Evolutionary conservation across 2,888 invertebrate species (phyloP).

Genomic region (Meloe dianella): DNA sequence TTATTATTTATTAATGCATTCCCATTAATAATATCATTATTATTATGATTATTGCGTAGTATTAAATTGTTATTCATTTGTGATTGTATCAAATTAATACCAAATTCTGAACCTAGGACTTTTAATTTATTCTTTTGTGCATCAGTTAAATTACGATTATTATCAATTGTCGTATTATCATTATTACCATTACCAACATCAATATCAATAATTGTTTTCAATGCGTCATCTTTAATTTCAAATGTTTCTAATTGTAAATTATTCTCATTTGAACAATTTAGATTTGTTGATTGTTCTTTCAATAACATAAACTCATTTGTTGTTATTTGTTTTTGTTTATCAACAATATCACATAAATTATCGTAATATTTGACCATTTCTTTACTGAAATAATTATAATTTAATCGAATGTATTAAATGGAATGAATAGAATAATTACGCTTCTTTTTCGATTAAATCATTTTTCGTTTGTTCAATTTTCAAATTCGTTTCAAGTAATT

Average conservation of each 20-base stretch:
- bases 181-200: conserved; percentile 42
- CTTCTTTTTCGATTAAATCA: conserved; percentile 53
- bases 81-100: conserved; percentile 44
- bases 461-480: conserved; percentile 49
- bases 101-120: conserved; percentile 68
- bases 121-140: conserved; percentile 68
- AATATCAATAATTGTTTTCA: conserved; percentile 56
- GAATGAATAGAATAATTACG: conserved; percentile 47
- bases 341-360: conserved; percentile 67
- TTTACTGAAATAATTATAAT: conserved; percentile 58
- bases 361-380: conserved; percentile 70
- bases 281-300: conserved; percentile 56
- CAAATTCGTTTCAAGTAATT: conserved; percentile 45
- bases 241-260: conserved; percentile 51
- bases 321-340: conserved; percentile 59
- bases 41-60: background rate
- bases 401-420: background rate
- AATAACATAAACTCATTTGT: conserved; percentile 52
- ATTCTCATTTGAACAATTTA: conserved; percentile 32
- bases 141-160: conserved; percentile 63
- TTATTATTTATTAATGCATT: background rate
- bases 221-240: conserved; percentile 63
- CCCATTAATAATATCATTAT: background rate
- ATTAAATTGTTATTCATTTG: conserved; percentile 4
- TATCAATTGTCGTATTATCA: conserved; percentile 16